Evolutionary conservation across 2,113 vertebrate genomes (phyloP).

Genomic region (Dicentrarchus labrax): DNA sequence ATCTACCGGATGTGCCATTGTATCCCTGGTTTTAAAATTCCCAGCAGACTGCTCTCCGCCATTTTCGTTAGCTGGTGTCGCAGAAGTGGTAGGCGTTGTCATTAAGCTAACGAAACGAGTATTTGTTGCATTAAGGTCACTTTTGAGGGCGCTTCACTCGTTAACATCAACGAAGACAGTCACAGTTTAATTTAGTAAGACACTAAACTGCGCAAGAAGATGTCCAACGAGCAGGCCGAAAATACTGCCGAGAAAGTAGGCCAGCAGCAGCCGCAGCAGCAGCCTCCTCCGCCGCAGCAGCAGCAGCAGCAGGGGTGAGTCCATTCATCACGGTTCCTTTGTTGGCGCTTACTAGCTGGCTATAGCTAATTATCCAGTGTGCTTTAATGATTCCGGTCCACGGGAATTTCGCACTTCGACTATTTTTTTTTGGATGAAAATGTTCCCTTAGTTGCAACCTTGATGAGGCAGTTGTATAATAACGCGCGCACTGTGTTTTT

Average conservation of each 20-base stretch:
- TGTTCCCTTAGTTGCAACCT: rapidly evolving
- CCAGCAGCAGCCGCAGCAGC: constrained; percentile 28
- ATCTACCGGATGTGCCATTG: constrained; percentile 32
- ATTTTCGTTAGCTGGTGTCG: constrained; percentile 55
- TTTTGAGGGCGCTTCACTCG: background rate
- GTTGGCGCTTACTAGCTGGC: constrained; percentile 42
- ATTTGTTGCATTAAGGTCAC: background rate
- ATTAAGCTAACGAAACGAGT: background rate
- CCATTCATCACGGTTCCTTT: constrained; percentile 64
- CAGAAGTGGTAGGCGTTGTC: background rate
- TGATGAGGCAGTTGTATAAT: rapidly evolving
- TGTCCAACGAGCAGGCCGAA: constrained; percentile 80
- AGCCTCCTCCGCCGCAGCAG: constrained; percentile 9
- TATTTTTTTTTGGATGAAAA: background rate
- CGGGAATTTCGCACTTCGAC: rapidly evolving
- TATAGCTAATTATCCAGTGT: background rate
- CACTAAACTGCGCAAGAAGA: constrained; percentile 50
- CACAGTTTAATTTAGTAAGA: background rate
- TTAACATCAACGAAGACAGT: background rate
- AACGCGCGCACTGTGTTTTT: rapidly evolving
- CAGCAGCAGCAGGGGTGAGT: constrained; percentile 69
- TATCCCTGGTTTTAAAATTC: background rate
- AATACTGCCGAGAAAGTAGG: constrained; percentile 59
- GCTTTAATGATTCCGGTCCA: rapidly evolving
- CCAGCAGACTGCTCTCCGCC: constrained; percentile 49